A percentile compares a stretch with the other conserved stretches of the same genome.
These are phyloP conservation scores for Dipodomys stephensi DNA, from an alignment of 2,113 vertebrate genomes.

Conservation along the genomic window DNA sequence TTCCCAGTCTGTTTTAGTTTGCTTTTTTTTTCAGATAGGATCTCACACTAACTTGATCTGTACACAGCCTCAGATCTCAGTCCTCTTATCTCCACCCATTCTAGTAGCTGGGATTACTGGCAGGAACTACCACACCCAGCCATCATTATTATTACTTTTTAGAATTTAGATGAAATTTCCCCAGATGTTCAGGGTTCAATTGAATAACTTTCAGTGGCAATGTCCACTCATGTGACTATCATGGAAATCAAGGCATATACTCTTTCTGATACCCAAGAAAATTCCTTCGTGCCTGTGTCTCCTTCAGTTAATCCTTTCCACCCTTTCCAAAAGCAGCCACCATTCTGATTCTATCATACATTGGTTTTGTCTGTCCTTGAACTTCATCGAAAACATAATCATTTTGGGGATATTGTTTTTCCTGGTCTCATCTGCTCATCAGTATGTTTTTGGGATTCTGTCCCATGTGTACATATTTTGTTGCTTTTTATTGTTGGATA, in stretches of 20 bases:
- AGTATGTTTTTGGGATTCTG: neutral
- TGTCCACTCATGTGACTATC: neutral
- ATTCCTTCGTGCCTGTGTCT: neutral
- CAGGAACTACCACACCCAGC: too few relatives aligned
- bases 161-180: neutral
- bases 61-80: too few relatives aligned
- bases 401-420: neutral
- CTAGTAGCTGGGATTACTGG: too few relatives aligned
- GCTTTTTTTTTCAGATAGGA: too few relatives aligned
- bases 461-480: neutral
- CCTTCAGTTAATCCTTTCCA: neutral
- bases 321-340: neutral
- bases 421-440: neutral
- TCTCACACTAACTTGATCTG: too few relatives aligned
- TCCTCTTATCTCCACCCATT: too few relatives aligned
- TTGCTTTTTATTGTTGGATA: slow-evolving; percentile 21
- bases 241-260: neutral
- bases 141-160: neutral
- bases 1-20: too few relatives aligned
- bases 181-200: neutral
- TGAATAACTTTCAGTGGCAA: neutral
- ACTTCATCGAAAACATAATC: neutral
- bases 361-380: neutral
- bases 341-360: neutral
- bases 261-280: neutral